Base-by-base conservation (phyloP, 2,797 vertebrate genomes). In the Leucoraja ocellata region DNA sequence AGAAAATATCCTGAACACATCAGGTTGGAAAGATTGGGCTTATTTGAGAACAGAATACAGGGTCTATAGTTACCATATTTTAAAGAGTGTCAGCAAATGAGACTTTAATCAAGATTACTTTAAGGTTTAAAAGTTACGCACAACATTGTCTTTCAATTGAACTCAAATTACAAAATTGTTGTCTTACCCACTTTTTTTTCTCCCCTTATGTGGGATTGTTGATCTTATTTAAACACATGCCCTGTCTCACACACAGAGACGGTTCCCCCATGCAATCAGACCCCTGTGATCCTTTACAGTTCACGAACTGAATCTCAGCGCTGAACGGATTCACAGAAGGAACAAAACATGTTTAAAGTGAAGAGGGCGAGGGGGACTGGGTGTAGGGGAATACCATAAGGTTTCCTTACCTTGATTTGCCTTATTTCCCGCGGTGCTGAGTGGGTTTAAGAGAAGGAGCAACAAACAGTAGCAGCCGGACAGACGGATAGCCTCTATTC, bases 341-440 rank as follows among this genome's bases (percentile, higher is more conserved):
- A 16, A 7, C 18, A 65, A 65, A 32, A 86, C 2, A 86, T 58
- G n/a, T 14, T 86, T 32, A 32, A 86, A 68, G 63, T 32, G 63
- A 23, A 23, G n/a, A 9, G 81, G 81, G 54, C 28, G 63, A 61
- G 46, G 54, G 36, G 5, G 32, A 65, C 0, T 10, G 65, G 28
- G n/a, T 16, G n/a, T 5, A 73, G 65, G 68, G 63, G 21, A 18
- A 11, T 39, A n/a, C 4, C 65, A 68, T 86, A 65, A 36, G 90
- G 36, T 96, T 93, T 71, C 93, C 98, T 98, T 98, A 99, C 98
- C 98, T 98, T 98, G 98, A 95, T 96, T 95, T 94, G 96, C 95
- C 97, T 97, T 98, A 97, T 96, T 97, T 95, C 97, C 97, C 96
- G 97, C 97, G 93, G 96, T 96, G 95, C 94, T 96, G 95, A 97